phyloP scores from a whole-genome alignment of 2,888 invertebrate species.

The Agrotis exclamationis region DNA sequence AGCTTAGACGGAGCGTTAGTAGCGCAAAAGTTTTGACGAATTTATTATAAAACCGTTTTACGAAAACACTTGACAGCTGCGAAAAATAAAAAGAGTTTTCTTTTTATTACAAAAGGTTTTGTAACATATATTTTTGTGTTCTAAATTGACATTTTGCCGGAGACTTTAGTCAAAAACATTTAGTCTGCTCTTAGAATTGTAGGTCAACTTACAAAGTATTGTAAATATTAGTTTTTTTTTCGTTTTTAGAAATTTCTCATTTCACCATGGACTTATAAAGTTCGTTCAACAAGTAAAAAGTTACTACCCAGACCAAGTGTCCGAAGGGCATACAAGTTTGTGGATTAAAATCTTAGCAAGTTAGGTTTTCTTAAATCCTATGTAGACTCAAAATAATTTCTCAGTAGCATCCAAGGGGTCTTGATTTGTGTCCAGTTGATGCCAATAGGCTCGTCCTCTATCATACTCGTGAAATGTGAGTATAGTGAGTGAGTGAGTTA shows the following conservation, averaged over 20 bases:
- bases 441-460: no score
- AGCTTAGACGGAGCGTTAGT: conserved; percentile 1
- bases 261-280: background rate
- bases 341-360: no score
- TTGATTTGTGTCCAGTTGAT: no score
- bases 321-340: no score
- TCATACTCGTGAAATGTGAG: no score
- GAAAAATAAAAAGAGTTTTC: conserved; percentile 26
- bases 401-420: no score
- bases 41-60: conserved; percentile 49
- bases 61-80: conserved; percentile 17
- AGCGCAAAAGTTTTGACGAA: conserved; percentile 30
- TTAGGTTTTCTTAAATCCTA: no score
- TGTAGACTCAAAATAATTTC: no score
- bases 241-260: background rate
- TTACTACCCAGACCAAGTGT: no score
- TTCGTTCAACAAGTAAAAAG: no score
- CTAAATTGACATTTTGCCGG: background rate
- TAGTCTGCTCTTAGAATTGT: background rate
- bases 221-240: no score
- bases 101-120: conserved; percentile 2
- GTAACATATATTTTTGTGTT: background rate
- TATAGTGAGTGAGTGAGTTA: no score
- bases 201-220: background rate
- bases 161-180: background rate